Conservation (phyloP, 2,113 vertebrate genomes). For the Leuciscus idus region DNA sequence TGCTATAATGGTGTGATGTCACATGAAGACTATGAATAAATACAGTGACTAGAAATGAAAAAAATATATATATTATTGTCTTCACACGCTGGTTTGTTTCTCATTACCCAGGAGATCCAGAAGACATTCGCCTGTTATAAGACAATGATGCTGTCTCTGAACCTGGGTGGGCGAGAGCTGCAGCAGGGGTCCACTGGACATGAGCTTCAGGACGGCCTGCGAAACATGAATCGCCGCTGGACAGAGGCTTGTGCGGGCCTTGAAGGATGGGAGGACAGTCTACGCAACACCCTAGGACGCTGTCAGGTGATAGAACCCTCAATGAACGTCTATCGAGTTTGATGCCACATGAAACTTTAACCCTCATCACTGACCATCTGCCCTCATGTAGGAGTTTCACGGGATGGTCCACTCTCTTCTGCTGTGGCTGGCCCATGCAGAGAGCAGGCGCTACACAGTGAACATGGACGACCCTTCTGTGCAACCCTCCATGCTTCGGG, state of each 20-base stretch:
- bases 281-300: slow-evolving; percentile 79
- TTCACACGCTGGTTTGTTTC: background rate
- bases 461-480: slow-evolving; percentile 67
- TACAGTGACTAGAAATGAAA: background rate
- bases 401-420: slow-evolving; percentile 83
- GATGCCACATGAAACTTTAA: background rate
- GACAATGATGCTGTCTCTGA: slow-evolving; percentile 80
- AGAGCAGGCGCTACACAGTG: slow-evolving; percentile 76
- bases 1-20: background rate
- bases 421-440: slow-evolving; percentile 86
- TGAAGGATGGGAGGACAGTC: slow-evolving; percentile 80
- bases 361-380: background rate
- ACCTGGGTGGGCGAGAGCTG: slow-evolving; percentile 75
- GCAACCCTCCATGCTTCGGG: slow-evolving; percentile 65
- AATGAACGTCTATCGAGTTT: background rate
- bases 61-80: background rate
- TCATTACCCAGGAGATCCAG: slow-evolving; percentile 78
- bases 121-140: slow-evolving; percentile 84
- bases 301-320: slow-evolving; percentile 79
- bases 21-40: background rate
- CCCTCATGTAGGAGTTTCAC: slow-evolving; percentile 85
- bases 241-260: slow-evolving; percentile 70
- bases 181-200: slow-evolving; percentile 64
- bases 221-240: slow-evolving; percentile 82
- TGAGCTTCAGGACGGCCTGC: slow-evolving; percentile 75